phyloP scores from a whole-genome alignment of 2,797 vertebrate species.

The Avahi laniger region DNA sequence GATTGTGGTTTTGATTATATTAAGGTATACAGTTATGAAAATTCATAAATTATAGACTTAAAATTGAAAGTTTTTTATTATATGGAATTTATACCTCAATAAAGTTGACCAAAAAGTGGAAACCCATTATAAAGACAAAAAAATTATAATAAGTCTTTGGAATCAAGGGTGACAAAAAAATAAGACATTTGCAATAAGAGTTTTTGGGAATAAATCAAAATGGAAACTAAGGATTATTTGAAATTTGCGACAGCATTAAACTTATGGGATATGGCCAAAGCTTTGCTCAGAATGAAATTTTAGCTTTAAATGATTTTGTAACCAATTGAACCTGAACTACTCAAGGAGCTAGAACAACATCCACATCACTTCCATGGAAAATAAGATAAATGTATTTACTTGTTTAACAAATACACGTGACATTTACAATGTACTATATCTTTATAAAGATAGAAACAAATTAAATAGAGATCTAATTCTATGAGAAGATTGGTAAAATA shows the following conservation, averaged over 20 bases:
- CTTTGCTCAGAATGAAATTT: background rate
- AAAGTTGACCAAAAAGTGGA: background rate
- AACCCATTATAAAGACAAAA: background rate
- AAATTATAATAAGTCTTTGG: background rate
- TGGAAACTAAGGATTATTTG: background rate
- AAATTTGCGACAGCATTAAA: background rate
- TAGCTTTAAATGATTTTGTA: background rate
- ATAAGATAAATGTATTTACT: background rate
- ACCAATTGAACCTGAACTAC: background rate
- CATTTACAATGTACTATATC: background rate
- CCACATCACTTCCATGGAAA: background rate
- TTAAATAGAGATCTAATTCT: background rate
- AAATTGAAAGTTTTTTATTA: background rate
- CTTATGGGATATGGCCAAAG: background rate
- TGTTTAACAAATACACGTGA: background rate
- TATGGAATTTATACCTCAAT: background rate
- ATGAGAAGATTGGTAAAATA: background rate
- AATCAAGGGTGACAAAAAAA: background rate
- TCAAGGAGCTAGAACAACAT: background rate
- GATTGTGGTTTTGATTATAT: background rate
- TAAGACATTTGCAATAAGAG: background rate
- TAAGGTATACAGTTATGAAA: background rate
- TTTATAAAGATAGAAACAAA: background rate
- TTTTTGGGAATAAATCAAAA: background rate
- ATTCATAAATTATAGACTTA: background rate